Percentiles rank a stretch among this genome's conserved stretches.
These are phyloP conservation scores for Elephas maximus DNA, from an alignment of 2,113 vertebrate species.

Conservation along the genomic window DNA sequence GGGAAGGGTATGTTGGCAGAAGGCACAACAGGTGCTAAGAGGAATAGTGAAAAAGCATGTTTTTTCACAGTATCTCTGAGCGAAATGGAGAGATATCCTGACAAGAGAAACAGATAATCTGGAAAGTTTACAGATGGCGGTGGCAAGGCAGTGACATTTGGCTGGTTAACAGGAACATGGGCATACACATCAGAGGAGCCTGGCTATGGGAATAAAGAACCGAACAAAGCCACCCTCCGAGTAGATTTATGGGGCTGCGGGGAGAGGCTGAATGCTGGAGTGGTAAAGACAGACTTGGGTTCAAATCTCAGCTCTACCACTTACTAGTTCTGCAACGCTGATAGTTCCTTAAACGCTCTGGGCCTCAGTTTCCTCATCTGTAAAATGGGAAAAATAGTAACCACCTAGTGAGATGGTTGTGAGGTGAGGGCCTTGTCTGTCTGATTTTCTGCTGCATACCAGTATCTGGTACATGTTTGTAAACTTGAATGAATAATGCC, in stretches of 20 bases:
- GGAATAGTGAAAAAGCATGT: not conserved
- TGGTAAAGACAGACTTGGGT: not conserved
- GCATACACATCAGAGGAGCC: not conserved
- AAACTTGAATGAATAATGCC: conserved; percentile 16
- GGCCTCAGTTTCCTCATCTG: not conserved
- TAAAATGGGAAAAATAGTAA: not conserved
- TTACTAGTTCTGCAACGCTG: not conserved
- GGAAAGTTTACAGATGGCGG: not conserved
- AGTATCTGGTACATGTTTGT: not conserved
- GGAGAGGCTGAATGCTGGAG: not conserved
- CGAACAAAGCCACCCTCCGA: not conserved
- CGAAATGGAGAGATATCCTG: not conserved
- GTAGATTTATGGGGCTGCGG: not conserved
- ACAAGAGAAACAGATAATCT: not conserved
- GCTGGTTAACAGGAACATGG: not conserved
- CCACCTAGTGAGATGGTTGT: not conserved
- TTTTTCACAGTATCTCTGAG: not conserved
- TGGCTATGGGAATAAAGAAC: not conserved
- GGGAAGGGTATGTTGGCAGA: not conserved
- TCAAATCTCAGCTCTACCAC: not conserved
- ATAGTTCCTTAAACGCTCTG: not conserved
- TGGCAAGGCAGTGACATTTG: not conserved
- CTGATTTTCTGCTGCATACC: not conserved
- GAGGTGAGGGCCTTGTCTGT: not conserved
- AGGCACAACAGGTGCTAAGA: not conserved